phyloP scores from a whole-genome alignment of 2,888 invertebrate genomes.

The Cheilosia scutellata region DNA sequence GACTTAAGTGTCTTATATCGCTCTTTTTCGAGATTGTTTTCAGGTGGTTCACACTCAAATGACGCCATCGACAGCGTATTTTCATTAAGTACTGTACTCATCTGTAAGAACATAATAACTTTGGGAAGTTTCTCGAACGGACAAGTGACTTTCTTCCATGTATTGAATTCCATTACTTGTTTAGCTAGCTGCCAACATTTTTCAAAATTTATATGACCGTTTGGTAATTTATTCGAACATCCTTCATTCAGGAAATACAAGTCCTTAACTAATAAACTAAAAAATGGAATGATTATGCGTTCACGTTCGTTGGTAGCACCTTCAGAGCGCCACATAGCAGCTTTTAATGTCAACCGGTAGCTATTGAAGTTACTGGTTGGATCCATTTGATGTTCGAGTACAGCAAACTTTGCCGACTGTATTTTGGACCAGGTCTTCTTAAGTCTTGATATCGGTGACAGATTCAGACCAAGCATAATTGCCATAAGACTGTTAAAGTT shows the following conservation, averaged over 20 bases:
- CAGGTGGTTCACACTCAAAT: conserved; percentile 97
- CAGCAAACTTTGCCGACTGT: conserved; percentile 92
- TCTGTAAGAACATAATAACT: conserved; percentile 92
- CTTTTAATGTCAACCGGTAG: conserved; percentile 94
- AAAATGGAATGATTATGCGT: conserved; percentile 95
- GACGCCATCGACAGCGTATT: conserved; percentile 95
- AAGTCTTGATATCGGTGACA: conserved; percentile 95
- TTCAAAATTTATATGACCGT: conserved; percentile 97
- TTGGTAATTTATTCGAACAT: conserved; percentile 91
- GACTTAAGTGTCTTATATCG: conserved; percentile 92
- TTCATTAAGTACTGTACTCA: conserved; percentile 93
- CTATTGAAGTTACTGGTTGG: conserved; percentile 95
- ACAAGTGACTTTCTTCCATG: conserved; percentile 94
- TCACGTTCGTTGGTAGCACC: conserved; percentile 90
- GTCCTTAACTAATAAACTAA: conserved; percentile 94
- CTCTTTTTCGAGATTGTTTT: conserved; percentile 96
- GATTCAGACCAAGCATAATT: conserved; percentile 97
- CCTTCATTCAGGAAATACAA: conserved; percentile 94
- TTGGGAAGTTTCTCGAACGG: conserved; percentile 92
- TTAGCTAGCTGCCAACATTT: conserved; percentile 97
- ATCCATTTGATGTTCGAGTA: conserved; percentile 95
- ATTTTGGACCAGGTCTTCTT: conserved; percentile 98
- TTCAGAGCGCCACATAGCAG: conserved; percentile 92
- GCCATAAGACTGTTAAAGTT: conserved; percentile 99
- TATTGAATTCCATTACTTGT: conserved; percentile 94